Percentiles rank a stretch among this genome's conserved stretches.
Evolutionary conservation across 1,140 invertebrate genomes (phyloP).

Genomic region (Trichomalopsis sarcophagae): DNA sequence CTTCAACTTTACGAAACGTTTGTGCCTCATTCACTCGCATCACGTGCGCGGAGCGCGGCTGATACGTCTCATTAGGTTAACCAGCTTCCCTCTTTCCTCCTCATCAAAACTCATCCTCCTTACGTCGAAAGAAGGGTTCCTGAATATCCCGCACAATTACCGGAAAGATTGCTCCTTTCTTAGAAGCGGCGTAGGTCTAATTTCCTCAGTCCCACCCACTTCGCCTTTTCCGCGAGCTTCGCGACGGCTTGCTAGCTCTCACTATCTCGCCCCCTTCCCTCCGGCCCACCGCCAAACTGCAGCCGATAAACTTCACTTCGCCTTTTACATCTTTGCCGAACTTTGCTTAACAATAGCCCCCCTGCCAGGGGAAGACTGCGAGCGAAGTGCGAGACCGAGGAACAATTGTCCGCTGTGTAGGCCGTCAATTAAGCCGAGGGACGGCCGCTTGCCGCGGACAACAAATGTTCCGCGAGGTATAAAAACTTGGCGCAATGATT

Average conservation of each 20-base stretch:
- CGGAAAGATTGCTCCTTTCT: slow-evolving; percentile 39
- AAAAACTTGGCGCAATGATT: slow-evolving; percentile 56
- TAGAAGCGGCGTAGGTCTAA: slow-evolving; percentile 37
- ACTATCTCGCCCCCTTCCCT: neutral
- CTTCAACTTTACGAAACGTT: neutral
- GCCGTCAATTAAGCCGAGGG: slow-evolving; percentile 48
- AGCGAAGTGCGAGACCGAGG: slow-evolving; percentile 39
- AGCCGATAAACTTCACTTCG: slow-evolving; percentile 52
- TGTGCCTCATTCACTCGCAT: neutral
- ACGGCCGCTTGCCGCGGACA: slow-evolving; percentile 44
- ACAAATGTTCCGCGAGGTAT: slow-evolving; percentile 49
- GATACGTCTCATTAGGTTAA: slow-evolving; percentile 46
- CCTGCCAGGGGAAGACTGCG: slow-evolving; percentile 19
- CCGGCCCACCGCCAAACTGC: neutral
- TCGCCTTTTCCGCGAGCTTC: neutral
- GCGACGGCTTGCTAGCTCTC: neutral
- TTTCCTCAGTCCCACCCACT: slow-evolving; percentile 42
- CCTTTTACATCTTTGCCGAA: slow-evolving; percentile 55
- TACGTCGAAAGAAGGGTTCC: slow-evolving; percentile 18
- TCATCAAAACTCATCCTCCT: slow-evolving; percentile 6
- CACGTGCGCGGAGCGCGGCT: slow-evolving; percentile 11
- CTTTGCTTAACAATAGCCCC: slow-evolving; percentile 55
- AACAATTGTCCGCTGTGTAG: slow-evolving; percentile 56
- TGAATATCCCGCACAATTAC: slow-evolving; percentile 49
- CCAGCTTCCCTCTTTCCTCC: neutral